phyloP scores from a whole-genome alignment of 2,797 vertebrate species.

The Clarias fuscus region DNA sequence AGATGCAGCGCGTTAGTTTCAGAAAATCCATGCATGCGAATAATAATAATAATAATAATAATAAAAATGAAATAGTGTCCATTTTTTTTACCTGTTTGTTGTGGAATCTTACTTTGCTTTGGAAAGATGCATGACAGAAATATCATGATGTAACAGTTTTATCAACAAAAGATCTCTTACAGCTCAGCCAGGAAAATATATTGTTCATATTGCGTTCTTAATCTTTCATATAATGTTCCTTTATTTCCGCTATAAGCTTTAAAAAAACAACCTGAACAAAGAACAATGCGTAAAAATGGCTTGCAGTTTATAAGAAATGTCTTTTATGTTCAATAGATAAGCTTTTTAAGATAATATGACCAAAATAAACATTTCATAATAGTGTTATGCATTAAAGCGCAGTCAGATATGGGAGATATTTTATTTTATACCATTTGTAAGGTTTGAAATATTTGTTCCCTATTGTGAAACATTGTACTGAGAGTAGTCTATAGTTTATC shows the following conservation, averaged over 20 bases:
- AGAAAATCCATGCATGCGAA: neutral
- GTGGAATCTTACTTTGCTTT: neutral
- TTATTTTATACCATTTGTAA: neutral
- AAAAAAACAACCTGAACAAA: neutral
- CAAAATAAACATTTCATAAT: neutral
- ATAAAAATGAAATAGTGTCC: neutral
- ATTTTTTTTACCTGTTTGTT: neutral
- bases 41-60: neutral
- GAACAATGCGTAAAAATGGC: neutral
- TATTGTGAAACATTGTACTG: neutral
- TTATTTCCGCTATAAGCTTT: neutral
- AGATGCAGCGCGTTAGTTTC: neutral
- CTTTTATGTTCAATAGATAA: neutral
- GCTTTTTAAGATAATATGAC: neutral
- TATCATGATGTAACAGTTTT: neutral
- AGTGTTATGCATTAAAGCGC: neutral
- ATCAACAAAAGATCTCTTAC: neutral
- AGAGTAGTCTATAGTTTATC: neutral
- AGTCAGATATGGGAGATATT: neutral
- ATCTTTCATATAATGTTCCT: neutral
- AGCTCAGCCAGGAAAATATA: no score
- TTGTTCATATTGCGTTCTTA: neutral
- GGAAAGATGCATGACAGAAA: neutral
- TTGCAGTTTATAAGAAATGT: neutral
- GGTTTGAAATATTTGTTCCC: neutral